Evolutionary conservation across 2,113 vertebrate species (phyloP).

Genomic region (Notiomystis cincta): DNA sequence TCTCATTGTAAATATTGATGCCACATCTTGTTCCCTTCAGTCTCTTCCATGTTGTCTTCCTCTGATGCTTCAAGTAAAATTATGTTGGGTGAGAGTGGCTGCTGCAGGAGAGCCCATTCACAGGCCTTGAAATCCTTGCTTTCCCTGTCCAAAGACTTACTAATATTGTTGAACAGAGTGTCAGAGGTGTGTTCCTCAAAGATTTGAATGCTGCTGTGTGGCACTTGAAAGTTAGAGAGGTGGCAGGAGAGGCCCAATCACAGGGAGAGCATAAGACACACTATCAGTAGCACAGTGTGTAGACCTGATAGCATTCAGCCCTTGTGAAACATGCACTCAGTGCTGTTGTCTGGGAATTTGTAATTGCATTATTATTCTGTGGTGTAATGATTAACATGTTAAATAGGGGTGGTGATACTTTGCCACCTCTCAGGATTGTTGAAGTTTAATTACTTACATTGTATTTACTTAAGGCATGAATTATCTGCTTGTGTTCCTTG

Average conservation of each 20-base stretch:
- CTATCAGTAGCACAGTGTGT: neutral
- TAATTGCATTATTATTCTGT: neutral
- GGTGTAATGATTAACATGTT: neutral
- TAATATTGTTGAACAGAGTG: neutral
- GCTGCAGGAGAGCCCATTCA: neutral
- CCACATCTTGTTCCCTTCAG: neutral
- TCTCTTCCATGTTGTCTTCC: neutral
- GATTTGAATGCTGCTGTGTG: neutral
- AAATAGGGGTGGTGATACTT: neutral
- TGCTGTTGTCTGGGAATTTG: neutral
- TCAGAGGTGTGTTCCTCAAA: neutral
- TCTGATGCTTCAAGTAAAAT: neutral
- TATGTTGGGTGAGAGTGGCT: neutral
- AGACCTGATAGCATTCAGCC: neutral
- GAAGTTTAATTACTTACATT: neutral
- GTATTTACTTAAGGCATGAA: neutral
- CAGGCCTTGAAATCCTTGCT: neutral
- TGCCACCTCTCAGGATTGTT: neutral
- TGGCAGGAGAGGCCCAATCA: neutral
- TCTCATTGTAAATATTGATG: neutral
- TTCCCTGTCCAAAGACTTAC: neutral
- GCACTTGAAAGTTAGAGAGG: neutral
- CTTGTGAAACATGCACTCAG: neutral
- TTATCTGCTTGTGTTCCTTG: neutral
- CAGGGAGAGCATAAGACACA: rapidly evolving